Percentiles rank a stretch among this genome's conserved stretches.
Conservation (phyloP, 2,797 vertebrate genomes). For the Paramormyrops hopkinsi region DNA sequence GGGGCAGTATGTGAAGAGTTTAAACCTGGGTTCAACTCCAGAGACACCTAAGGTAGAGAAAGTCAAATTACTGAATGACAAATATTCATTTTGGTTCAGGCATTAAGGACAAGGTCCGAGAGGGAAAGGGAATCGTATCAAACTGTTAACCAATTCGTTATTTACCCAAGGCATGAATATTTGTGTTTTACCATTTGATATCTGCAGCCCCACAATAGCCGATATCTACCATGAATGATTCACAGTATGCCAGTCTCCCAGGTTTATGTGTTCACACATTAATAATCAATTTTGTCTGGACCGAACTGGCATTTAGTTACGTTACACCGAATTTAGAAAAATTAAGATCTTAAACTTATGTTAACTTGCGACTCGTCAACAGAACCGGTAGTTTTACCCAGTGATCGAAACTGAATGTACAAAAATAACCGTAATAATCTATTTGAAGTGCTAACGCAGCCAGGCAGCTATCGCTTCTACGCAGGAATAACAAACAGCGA, state of each 20-base stretch:
- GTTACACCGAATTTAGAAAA: background rate
- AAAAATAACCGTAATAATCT: background rate
- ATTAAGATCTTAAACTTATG: background rate
- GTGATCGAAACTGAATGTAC: background rate
- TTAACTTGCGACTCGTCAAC: background rate
- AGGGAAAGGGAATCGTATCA: background rate
- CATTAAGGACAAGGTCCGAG: background rate
- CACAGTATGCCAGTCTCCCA: background rate
- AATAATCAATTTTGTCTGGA: background rate
- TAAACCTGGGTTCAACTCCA: slow-evolving; percentile 64
- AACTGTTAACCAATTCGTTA: background rate
- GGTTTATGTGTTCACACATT: background rate
- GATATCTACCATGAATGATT: background rate
- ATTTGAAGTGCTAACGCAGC: background rate
- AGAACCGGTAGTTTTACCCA: background rate
- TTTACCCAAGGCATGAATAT: background rate
- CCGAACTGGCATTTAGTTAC: background rate
- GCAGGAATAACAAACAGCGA: background rate
- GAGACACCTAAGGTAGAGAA: slow-evolving; percentile 53
- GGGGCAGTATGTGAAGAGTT: background rate
- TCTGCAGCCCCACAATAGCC: background rate
- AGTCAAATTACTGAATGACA: background rate
- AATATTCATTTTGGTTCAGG: background rate
- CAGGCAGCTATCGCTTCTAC: background rate
- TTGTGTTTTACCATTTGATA: background rate